Base-by-base conservation (phyloP, 2,113 vertebrate genomes). In the Fulmarus glacialis region DNA sequence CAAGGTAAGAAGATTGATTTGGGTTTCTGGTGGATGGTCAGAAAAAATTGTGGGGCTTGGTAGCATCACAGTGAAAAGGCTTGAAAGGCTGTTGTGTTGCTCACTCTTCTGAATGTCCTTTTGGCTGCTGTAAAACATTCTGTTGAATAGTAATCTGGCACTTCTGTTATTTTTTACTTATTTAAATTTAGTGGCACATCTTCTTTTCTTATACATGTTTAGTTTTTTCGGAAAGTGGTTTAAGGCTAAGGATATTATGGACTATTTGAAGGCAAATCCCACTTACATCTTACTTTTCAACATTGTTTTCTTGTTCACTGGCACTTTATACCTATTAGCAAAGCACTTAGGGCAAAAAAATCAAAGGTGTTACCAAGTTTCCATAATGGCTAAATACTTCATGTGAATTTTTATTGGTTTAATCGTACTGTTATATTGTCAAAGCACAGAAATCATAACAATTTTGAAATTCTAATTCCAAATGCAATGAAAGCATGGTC, bases 1-100 rank as follows among this genome's bases (percentile, higher is more conserved):
- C 92, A 99, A 99, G 99, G 99, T 99, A 98, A 98, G 29, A 68
- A 89, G 70, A 87, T 79, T 10, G 5, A 4, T 56, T 84, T 9
- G 6, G 6, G 19, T 68, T 73, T 55, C 89, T 50, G 32, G 30
- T 89, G 71, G 63, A 29, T 23, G 30, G 9, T 47, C 47, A 42
- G 80, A 47, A 84, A 45, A 87, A 29, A 13, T 3, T n/a, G 15
- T 53, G 18, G 38, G 50, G 23, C 45, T 91, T 50, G 38, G 32
- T 43, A 12, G n/a, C 40, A 38, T 24, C 53, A 22, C 42, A 81
- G 62, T 34, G 11, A 78, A 89, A 56, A 56, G 11, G 16, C 26
- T 48, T 18, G 48, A 83, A 94, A 91, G 12, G 14, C 52, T 58
- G 22, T 19, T 56, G 21, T 36, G 9, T 82, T 34, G 23, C 36